Evolutionary conservation across 2,888 invertebrate genomes (phyloP), one percentile per base, ranked within the genome.

Genomic region (Philereme transversata): DNA sequence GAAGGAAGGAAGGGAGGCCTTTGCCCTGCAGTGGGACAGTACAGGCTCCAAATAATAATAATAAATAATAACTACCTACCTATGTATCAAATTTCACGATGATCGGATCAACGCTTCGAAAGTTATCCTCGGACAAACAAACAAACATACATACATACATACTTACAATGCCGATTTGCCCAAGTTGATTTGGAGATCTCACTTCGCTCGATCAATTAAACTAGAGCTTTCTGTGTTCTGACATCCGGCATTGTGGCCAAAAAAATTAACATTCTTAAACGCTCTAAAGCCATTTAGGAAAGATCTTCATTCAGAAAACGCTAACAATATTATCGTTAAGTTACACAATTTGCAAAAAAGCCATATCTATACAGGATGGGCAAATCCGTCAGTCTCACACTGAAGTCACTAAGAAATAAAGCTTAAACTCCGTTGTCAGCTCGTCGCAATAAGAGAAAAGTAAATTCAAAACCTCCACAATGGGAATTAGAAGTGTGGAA

Each of bases 371-470:
- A 79, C 78, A 80, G 80, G 77, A 77, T 79, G 73, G 76, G 70
- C 68, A 74, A 78, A 78, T 77, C 75, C 72, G 74, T 71, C 73
- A 74, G 72, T 71, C 72, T 66, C 74, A 74, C 77, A 73, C 60
- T 62, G 65, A 85, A 89, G 88, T 88, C 85, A 88, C 88, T 88
- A 84, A 84, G 85, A 89, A 89, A 89, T 90, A 90, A 85, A 78
- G 76, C 79, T 79, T 89, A 90, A 90, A 90, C 88, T 82, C 64
- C 75, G 87, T 90, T 90, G 87, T 67, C 62, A 57, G 64, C 54
- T 66, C 77, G 72, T 81, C 84, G 87, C 88, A 89, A 90, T 87
- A 89, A 88, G 89, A 73, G 80, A 80, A 77, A 84, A 78, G 83
- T 83, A 80, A 82, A 86, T 83, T 85, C 84, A 77, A 83, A 83